These are phyloP conservation scores for Bergia sp. DNA, from an alignment of 92 coral and sea anemone genomes.

Conservation along the genomic window DNA sequence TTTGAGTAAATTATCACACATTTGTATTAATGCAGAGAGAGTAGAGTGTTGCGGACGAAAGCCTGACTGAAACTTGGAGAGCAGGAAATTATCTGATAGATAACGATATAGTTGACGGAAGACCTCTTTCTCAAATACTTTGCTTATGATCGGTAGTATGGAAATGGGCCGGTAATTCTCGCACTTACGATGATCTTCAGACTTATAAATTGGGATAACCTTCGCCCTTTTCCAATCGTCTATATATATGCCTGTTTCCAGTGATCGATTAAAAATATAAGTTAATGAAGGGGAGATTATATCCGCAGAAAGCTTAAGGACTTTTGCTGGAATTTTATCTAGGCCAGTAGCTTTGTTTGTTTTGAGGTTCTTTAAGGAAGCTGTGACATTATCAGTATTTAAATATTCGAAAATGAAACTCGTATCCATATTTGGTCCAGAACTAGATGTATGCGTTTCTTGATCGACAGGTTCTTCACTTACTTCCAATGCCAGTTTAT, in stretches of 20 bases:
- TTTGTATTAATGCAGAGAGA: no score
- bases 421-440: no score
- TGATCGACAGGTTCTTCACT: no score
- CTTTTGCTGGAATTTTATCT: slow-evolving; percentile 20
- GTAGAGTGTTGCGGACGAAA: no score
- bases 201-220: slow-evolving; percentile 38
- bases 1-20: no score
- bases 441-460: no score
- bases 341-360: slow-evolving; percentile 40
- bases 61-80: no score
- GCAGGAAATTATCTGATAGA: no score
- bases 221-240: slow-evolving; percentile 41
- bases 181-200: slow-evolving; percentile 35
- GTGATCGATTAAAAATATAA: no score
- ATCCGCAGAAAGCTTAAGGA: background rate
- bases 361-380: slow-evolving; percentile 17
- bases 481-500: slow-evolving; percentile 9
- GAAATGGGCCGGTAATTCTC: slow-evolving; percentile 43
- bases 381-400: background rate
- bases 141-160: slow-evolving; percentile 25
- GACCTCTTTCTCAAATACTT: slow-evolving; percentile 9
- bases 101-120: no score
- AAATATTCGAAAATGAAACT: no score
- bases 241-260: slow-evolving; percentile 25
- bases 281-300: no score